Evolutionary conservation across 1,140 invertebrate genomes (phyloP), one percentile per base, ranked within the genome.

Genomic region (Mamestra configurata): DNA sequence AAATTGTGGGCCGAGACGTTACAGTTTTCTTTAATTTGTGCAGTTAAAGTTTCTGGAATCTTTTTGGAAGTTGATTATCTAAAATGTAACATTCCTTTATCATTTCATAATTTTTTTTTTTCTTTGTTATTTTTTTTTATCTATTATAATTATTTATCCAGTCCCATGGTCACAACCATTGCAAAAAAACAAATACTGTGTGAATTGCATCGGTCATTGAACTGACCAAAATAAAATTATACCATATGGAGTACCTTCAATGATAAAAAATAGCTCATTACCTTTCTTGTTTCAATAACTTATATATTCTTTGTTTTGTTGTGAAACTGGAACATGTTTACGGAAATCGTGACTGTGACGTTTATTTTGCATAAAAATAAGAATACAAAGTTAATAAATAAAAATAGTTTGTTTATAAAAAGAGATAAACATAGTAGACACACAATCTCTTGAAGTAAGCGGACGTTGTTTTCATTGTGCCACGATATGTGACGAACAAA

Each of bases 261-360:
- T 59, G 55, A 27, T 59, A 64, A n/a, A 61, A 11, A 43, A 13
- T 13, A 40, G 35, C n/a, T 18, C 10, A 15, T n/a, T 20, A 7
- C 22, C 55, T 59, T 59, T 59, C 55, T 27, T 59, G 24, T 59
- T 59, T 66, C 20, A 49, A 27, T 70, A 46, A 70, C 20, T 46
- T 24, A 22, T 27, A n/a, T n/a, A n/a, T 13, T 35, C 24, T 70
- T 70, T 22, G 22, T 70, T 37, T 31, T 59, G 27, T 46, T 46
- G 27, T 40, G 4, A 70, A 70, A 70, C 66, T 27, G 22, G 66
- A 15, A 27, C 11, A 49, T 70, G 66, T 70, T 70, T 70, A 70
- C 66, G 66, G 66, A 70, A 70, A 49, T 46, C 20, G 13, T 10
- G 18, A 24, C 10, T 15, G 40, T 43, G 20, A 68, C 40, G 40